phyloP scores from a whole-genome alignment of 1,140 invertebrate species.

The Zaprionus inermis region DNA sequence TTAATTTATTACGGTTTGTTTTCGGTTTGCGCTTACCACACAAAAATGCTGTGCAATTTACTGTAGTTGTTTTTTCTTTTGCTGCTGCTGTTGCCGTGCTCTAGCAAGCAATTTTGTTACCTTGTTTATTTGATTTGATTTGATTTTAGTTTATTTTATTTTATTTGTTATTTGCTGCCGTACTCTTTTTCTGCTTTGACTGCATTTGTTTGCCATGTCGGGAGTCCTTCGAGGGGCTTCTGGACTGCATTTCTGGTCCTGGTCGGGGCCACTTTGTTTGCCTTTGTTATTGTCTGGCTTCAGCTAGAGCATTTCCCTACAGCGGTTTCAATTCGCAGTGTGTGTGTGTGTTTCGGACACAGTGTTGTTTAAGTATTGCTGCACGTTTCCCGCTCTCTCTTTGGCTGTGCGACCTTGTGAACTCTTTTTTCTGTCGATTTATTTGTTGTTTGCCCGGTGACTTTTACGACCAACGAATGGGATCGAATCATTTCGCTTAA shows the following conservation, averaged over 20 bases:
- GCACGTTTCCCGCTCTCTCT: not conserved
- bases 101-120: slow-evolving; percentile 26
- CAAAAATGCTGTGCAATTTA: slow-evolving; percentile 43
- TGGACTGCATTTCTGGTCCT: not conserved
- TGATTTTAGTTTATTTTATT: slow-evolving; percentile 21
- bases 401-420: slow-evolving; percentile 35
- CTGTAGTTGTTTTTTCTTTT: not conserved
- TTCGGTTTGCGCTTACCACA: slow-evolving; percentile 2
- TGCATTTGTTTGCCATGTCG: slow-evolving; percentile 56
- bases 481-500: slow-evolving; percentile 59
- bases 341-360: not conserved
- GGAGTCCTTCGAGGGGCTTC: slow-evolving; percentile 3
- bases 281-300: slow-evolving; percentile 51
- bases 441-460: slow-evolving; percentile 39
- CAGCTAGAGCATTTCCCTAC: slow-evolving; percentile 21
- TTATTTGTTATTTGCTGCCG: not conserved
- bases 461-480: slow-evolving; percentile 5
- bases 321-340: not conserved
- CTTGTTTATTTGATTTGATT: slow-evolving; percentile 25
- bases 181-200: slow-evolving; percentile 38
- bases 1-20: slow-evolving; percentile 5
- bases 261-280: slow-evolving; percentile 48
- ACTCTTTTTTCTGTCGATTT: slow-evolving; percentile 41
- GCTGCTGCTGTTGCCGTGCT: not conserved
- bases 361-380: not conserved